phyloP scores from a whole-genome alignment of 2,797 vertebrate genomes.

The Kryptopterus vitreolus region DNA sequence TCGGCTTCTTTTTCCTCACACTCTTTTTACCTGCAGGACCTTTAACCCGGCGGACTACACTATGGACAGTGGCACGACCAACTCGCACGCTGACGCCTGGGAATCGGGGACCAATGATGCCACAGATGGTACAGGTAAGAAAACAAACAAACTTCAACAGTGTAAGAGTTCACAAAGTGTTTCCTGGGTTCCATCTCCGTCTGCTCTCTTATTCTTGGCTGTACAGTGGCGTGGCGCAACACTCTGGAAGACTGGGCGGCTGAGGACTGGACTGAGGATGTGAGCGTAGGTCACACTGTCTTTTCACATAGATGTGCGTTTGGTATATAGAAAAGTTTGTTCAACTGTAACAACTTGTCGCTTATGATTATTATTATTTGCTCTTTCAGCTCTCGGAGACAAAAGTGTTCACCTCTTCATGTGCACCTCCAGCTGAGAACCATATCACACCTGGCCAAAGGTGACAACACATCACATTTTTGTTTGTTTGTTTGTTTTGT shows the following conservation, averaged over 20 bases:
- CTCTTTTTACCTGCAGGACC: constrained; percentile 71
- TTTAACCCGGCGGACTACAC: constrained; percentile 96
- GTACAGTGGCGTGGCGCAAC: constrained; percentile 83
- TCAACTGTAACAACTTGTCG: neutral
- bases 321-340: too few relatives aligned
- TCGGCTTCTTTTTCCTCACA: too few relatives aligned
- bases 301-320: constrained; percentile 55
- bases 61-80: constrained; percentile 77
- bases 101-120: constrained; percentile 80
- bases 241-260: constrained; percentile 90
- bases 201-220: constrained; percentile 19
- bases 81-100: constrained; percentile 82
- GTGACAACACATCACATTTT: constrained; percentile 62
- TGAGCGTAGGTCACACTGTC: constrained; percentile 72
- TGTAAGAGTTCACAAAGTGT: neutral
- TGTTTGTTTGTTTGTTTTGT: neutral
- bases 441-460: constrained; percentile 84
- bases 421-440: constrained; percentile 84
- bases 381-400: constrained; percentile 75
- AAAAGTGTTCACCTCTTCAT: constrained; percentile 89
- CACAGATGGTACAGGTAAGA: constrained; percentile 85
- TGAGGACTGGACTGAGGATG: constrained; percentile 96
- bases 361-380: constrained; percentile 4
- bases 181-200: constrained; percentile 27
- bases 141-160: neutral